Percentiles rank a stretch among this genome's conserved stretches.
These are phyloP conservation scores for Coracias cyanogaster DNA, from an alignment of 2,797 vertebrate genomes.

Conservation along the genomic window DNA sequence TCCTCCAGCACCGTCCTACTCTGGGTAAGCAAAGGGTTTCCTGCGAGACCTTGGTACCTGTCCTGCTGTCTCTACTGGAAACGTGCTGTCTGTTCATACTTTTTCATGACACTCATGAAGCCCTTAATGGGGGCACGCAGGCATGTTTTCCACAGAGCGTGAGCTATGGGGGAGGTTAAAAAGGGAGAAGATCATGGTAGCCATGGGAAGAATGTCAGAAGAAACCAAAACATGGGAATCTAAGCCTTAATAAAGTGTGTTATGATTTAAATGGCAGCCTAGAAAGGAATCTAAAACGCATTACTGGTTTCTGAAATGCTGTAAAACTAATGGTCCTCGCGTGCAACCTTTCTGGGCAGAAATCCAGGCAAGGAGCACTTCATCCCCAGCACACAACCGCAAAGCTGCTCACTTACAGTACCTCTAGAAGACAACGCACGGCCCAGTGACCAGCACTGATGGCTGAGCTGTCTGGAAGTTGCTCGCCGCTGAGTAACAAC, in stretches of 20 bases:
- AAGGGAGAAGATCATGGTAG: not conserved
- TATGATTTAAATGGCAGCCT: not conserved
- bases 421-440: not conserved
- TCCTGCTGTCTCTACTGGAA: not conserved
- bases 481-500: not conserved
- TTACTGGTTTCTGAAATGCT: not conserved
- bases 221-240: not conserved
- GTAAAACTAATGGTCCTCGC: not conserved
- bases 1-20: not conserved
- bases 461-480: not conserved
- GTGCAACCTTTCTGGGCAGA: not conserved
- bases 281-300: not conserved
- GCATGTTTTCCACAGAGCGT: not conserved
- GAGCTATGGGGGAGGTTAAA: not conserved
- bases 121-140: not conserved
- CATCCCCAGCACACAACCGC: slow-evolving; percentile 16
- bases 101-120: not conserved
- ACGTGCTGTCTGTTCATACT: not conserved
- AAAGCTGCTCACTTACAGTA: not conserved
- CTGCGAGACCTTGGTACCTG: not conserved
- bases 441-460: slow-evolving; percentile 9
- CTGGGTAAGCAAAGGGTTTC: not conserved
- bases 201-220: not conserved
- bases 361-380: not conserved
- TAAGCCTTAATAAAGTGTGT: not conserved